phyloP scores from a whole-genome alignment of 2,888 invertebrate genomes.

The Xylocampa areola region DNA sequence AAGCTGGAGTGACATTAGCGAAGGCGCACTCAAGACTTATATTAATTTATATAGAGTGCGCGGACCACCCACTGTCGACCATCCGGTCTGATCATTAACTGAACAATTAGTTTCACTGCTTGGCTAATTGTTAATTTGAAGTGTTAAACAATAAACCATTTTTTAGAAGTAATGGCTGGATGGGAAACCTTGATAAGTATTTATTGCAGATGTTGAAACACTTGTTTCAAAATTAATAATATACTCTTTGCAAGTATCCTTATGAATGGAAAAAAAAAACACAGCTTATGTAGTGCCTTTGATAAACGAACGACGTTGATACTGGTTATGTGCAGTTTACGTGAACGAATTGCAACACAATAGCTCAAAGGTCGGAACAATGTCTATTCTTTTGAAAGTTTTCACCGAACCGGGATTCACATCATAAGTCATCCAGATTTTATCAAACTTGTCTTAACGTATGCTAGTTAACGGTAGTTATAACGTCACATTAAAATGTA shows the following conservation, averaged over 20 bases:
- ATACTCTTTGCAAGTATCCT: too few species aligned
- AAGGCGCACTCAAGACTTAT: conserved; percentile 63
- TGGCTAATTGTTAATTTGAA: conserved; percentile 45
- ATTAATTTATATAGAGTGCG: conserved; percentile 54
- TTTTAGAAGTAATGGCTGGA: conserved; percentile 2
- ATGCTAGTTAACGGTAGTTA: conserved; percentile 71
- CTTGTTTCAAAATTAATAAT: too few species aligned
- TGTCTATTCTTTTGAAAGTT: conserved; percentile 61
- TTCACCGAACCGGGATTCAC: conserved; percentile 58
- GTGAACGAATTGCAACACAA: conserved; percentile 31
- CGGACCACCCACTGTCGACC: conserved; percentile 61
- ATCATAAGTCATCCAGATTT: conserved; percentile 61
- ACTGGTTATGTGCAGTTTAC: conserved; percentile 7
- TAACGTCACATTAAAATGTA: conserved; percentile 80
- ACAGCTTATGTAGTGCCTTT: conserved; percentile 9
- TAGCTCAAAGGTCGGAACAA: conserved; percentile 13
- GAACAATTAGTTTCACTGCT: conserved; percentile 62
- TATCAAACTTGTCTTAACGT: conserved; percentile 66
- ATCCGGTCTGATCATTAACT: conserved; percentile 61
- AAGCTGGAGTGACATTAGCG: conserved; percentile 71
- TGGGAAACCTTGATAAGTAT: background rate
- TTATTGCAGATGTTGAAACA: too few species aligned
- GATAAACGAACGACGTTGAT: conserved; percentile 15
- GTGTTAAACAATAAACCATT: conserved; percentile 32
- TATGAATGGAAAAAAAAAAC: too few species aligned